Evolutionary conservation across 2,888 invertebrate species (phyloP).

Genomic region (Coelopa pilipes): DNA sequence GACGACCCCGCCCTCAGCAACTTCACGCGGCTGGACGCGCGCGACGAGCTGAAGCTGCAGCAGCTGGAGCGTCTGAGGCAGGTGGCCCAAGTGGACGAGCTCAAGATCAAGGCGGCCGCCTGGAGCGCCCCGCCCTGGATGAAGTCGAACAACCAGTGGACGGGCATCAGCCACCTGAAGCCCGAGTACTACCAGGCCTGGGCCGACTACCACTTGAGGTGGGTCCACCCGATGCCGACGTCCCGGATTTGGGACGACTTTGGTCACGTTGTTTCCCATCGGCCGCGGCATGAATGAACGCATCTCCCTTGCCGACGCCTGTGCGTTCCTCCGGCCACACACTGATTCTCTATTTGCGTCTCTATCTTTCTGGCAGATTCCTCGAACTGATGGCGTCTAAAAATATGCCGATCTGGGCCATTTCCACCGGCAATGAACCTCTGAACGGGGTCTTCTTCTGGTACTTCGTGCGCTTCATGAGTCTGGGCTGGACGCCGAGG

Average conservation of each 20-base stretch:
- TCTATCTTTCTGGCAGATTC: conserved; percentile 52
- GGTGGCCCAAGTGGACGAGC: conserved; percentile 47
- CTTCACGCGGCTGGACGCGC: conserved; percentile 69
- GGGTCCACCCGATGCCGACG: no score
- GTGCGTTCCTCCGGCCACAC: not conserved
- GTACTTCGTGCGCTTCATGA: conserved; percentile 73
- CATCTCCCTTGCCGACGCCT: not conserved
- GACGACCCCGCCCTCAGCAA: conserved; percentile 72
- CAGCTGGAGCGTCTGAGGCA: conserved; percentile 58
- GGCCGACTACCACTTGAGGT: conserved; percentile 84
- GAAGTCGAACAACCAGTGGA: conserved; percentile 73
- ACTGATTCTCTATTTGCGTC: conserved; percentile 4
- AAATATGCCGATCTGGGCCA: conserved; percentile 80
- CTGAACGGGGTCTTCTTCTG: conserved; percentile 73
- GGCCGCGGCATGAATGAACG: not conserved
- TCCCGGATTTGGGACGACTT: no score
- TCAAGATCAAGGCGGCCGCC: conserved; percentile 65
- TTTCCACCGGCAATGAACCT: conserved; percentile 92
- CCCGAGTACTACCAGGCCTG: conserved; percentile 79
- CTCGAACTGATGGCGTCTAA: conserved; percentile 79
- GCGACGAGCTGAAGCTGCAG: conserved; percentile 60
- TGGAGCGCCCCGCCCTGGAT: conserved; percentile 81
- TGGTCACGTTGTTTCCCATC: no score
- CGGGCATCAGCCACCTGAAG: conserved; percentile 71
- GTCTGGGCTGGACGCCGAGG: conserved; percentile 80